Conservation (phyloP, 1,140 invertebrate genomes). For the Coenobita brevimanus region DNA sequence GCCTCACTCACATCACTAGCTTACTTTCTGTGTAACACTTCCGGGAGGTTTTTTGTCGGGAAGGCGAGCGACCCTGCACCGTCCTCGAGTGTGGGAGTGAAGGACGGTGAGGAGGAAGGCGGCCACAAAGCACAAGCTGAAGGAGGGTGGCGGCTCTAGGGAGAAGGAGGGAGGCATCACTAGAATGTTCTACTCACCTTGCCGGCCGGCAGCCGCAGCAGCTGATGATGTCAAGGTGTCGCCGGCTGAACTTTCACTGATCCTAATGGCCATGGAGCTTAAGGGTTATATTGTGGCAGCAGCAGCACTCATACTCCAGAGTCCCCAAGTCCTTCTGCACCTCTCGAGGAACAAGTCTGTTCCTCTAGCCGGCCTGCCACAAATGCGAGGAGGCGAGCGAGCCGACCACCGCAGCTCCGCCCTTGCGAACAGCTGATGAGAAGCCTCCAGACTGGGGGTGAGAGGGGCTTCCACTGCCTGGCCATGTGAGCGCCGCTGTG, state of each 20-base stretch:
- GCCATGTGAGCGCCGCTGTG: constrained; percentile 52
- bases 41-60: constrained; percentile 1
- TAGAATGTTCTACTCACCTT: constrained; percentile 60
- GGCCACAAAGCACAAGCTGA: neutral
- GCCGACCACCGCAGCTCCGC: constrained; percentile 26
- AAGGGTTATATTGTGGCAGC: constrained; percentile 26
- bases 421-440: constrained; percentile 57
- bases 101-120: neutral
- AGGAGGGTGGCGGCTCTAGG: constrained; percentile 11
- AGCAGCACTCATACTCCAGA: constrained; percentile 3
- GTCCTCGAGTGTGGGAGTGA: neutral
- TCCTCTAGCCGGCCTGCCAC: neutral
- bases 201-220: constrained; percentile 56
- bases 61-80: neutral
- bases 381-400: neutral
- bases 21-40: constrained; percentile 24
- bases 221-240: constrained; percentile 60
- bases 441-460: constrained; percentile 56
- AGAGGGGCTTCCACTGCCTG: constrained; percentile 45
- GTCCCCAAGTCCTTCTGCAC: constrained; percentile 18
- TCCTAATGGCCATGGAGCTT: constrained; percentile 39
- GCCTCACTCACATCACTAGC: neutral
- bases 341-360: neutral
- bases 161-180: constrained; percentile 20
- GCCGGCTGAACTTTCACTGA: constrained; percentile 63